These are phyloP conservation scores for Pogonocherus hispidulus DNA, from an alignment of 2,888 invertebrate species.

Conservation along the genomic window DNA sequence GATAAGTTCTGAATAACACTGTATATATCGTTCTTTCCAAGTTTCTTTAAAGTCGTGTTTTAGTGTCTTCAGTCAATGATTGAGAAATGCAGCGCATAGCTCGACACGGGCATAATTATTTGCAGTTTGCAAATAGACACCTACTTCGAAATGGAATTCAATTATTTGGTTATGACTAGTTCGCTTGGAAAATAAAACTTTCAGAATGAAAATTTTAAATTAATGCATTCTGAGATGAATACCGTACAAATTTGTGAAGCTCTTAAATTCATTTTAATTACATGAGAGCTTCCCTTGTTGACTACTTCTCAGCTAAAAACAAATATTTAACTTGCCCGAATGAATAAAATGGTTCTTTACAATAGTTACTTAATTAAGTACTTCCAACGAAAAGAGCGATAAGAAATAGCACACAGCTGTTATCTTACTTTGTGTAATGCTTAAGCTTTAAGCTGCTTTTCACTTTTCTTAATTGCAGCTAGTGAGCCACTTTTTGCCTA, in stretches of 20 bases:
- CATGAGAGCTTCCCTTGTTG: neutral
- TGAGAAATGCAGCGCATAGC: no score
- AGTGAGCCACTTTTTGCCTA: neutral
- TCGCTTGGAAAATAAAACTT: no score
- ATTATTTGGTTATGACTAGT: no score
- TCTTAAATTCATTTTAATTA: conserved; percentile 12
- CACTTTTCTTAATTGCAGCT: neutral
- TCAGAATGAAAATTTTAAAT: no score
- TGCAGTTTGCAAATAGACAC: no score
- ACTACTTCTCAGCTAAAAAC: conserved; percentile 6
- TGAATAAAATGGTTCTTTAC: conserved; percentile 10
- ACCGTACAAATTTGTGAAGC: neutral
- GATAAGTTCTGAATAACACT: no score
- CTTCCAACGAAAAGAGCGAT: conserved; percentile 4
- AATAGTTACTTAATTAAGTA: conserved; percentile 19
- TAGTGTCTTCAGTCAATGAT: no score
- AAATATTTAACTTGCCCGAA: conserved; percentile 9
- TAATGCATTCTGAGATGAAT: neutral
- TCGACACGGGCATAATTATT: no score
- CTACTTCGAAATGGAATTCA: no score
- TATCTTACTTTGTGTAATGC: neutral
- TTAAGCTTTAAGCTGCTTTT: neutral
- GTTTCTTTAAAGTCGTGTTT: no score
- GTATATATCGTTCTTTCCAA: no score
- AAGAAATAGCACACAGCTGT: neutral